Base-by-base conservation (phyloP, 2,113 vertebrate genomes). In the Picathartes gymnocephalus region DNA sequence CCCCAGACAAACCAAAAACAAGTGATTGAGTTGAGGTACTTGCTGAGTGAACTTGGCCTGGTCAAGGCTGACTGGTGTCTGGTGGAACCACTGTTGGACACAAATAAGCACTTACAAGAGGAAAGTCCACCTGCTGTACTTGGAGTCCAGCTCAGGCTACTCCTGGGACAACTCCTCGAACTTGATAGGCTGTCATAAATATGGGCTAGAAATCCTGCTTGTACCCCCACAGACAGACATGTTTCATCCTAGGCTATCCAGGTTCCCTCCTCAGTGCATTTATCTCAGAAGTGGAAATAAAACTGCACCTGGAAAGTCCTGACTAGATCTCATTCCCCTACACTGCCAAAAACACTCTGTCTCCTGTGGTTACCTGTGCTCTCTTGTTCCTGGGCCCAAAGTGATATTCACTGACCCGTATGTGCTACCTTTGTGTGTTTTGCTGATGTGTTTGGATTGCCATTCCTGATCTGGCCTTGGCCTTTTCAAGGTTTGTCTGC, bases 1-100 rank as follows among this genome's bases (percentile, higher is more conserved):
- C 6, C 56, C 17, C 82, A 95, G 92, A 96, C 95, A 85, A 96
- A 95, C 50, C 58, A 53, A 95, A 97, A 97, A 88, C 93, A 97
- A 97, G 90, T 42, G 70, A 93, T 87, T 45, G 72, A 92, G 82
- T 60, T 51, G 82, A 94, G 90, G 92, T 93, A 80, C 86, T 92
- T 86, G 64, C 90, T 82, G 48, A 90, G 91, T 40, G 54, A 95
- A 77, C 57, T 92, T 76, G 76, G 68, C n/a, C 58, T 8, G 5
- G n/a, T 82, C 69, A 68, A 73, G 77, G 72, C 85, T 91, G 73
- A 78, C 73, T 73, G 37, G 33, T 76, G 69, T 94, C 95, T 96
- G 83, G 74, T 80, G 42, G 81, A 94, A 91, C 71, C 68, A 73
- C 69, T 76, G 35, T 27, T 93, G 79, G 81, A 95, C 96, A 96